phyloP scores from a whole-genome alignment of 2,888 invertebrate species.

The Sclerodermus sp. region DNA sequence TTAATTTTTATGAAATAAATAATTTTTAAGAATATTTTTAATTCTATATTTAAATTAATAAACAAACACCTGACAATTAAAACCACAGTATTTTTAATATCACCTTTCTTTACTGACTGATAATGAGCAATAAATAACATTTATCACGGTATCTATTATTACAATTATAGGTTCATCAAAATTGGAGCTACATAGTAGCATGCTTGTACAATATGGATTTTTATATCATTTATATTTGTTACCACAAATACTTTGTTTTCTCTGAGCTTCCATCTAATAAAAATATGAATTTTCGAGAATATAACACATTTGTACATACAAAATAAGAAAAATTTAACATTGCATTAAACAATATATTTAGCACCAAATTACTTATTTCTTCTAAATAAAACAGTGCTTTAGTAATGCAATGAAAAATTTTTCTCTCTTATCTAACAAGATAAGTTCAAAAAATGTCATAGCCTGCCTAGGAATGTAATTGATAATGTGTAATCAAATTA shows the following conservation, averaged over 20 bases:
- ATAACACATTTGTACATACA: no score
- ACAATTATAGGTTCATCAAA: slow-evolving; percentile 22
- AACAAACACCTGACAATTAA: background rate
- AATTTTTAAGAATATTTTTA: slow-evolving; percentile 4
- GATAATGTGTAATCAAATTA: slow-evolving; percentile 13
- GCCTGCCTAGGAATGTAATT: slow-evolving; percentile 23
- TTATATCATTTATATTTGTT: slow-evolving; percentile 12
- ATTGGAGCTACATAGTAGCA: slow-evolving; percentile 33
- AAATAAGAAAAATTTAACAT: no score
- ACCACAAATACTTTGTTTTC: slow-evolving; percentile 4
- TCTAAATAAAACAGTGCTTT: background rate
- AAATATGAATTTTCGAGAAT: background rate
- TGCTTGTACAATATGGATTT: slow-evolving; percentile 21
- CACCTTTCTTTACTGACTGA: background rate
- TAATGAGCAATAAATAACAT: slow-evolving; percentile 4
- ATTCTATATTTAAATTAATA: background rate
- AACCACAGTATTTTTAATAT: background rate
- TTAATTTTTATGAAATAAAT: background rate
- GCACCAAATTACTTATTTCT: no score
- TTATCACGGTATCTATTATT: slow-evolving; percentile 9
- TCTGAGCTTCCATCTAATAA: slow-evolving; percentile 6
- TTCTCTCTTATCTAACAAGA: slow-evolving; percentile 20
- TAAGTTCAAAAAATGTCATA: slow-evolving; percentile 19
- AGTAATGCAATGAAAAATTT: slow-evolving; percentile 14
- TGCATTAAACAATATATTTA: no score